Percentiles rank a stretch among this genome's conserved stretches.
These are phyloP conservation scores for Corythornis vintsioides DNA, from an alignment of 2,113 vertebrate genomes.

Conservation along the genomic window DNA sequence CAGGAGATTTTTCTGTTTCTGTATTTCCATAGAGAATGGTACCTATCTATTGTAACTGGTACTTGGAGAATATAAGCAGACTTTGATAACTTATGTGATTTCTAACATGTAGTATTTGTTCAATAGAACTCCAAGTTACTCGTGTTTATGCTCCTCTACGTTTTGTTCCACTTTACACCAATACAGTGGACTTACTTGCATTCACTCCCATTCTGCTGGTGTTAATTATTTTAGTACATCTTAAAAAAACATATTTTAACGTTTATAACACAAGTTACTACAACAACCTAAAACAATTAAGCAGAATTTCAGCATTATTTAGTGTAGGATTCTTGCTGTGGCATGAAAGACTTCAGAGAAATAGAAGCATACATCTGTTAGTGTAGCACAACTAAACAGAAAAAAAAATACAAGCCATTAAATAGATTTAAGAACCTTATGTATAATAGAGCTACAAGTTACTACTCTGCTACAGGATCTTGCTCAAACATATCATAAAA, in stretches of 20 bases:
- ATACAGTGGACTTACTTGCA: not conserved
- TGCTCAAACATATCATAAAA: not conserved
- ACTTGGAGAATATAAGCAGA: not conserved
- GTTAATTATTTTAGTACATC: not conserved
- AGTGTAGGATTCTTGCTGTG: not conserved
- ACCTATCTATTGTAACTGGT: not conserved
- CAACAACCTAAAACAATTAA: not conserved
- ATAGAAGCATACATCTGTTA: not conserved
- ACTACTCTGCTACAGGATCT: not conserved
- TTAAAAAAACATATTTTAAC: not conserved
- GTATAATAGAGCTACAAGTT: not conserved
- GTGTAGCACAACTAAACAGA: not conserved
- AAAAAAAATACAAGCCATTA: conserved; percentile 13
- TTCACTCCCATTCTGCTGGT: not conserved
- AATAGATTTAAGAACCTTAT: not conserved
- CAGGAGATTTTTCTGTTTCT: not conserved
- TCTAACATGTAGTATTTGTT: not conserved
- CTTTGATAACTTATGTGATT: not conserved
- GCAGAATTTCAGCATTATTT: not conserved
- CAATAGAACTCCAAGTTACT: not conserved
- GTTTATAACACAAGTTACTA: not conserved
- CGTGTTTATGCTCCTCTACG: not conserved
- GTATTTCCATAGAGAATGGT: not conserved
- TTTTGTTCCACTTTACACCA: not conserved
- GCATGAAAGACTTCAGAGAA: not conserved